Evolutionary conservation across 2,888 invertebrate species (phyloP).

Genomic region (Smittia aterrima): DNA sequence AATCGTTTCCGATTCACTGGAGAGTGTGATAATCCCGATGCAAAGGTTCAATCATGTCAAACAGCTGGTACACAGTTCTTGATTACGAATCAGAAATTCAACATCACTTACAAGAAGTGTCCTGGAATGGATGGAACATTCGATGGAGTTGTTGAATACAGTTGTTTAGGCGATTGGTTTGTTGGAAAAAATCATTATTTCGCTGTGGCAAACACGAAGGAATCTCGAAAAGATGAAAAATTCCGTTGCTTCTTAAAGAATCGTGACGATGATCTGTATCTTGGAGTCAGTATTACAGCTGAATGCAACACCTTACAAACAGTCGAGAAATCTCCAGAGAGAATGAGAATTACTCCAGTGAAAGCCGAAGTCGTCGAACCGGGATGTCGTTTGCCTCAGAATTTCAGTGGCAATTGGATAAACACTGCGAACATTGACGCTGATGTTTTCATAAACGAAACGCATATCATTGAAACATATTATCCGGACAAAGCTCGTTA

Average conservation of each 20-base stretch:
- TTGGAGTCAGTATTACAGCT: constrained; percentile 90
- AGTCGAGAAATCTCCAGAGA: constrained; percentile 89
- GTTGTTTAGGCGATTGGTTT: constrained; percentile 94
- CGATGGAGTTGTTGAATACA: constrained; percentile 88
- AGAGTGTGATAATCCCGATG: constrained; percentile 85
- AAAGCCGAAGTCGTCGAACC: constrained; percentile 87
- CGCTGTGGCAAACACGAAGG: constrained; percentile 95
- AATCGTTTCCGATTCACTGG: constrained; percentile 79
- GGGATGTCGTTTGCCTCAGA: constrained; percentile 88
- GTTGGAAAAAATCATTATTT: constrained; percentile 94
- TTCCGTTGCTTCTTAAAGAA: constrained; percentile 93
- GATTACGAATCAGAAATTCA: constrained; percentile 95
- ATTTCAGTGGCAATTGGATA: constrained; percentile 93
- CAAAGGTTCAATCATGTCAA: constrained; percentile 90
- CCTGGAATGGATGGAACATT: constrained; percentile 86
- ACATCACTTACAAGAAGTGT: constrained; percentile 89
- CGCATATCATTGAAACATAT: constrained; percentile 93
- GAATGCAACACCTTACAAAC: constrained; percentile 91
- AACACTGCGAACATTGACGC: constrained; percentile 97
- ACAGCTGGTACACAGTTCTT: constrained; percentile 93
- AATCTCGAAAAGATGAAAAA: constrained; percentile 91
- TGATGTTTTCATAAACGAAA: constrained; percentile 89
- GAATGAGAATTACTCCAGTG: constrained; percentile 81
- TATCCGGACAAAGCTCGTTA: constrained; percentile 89
- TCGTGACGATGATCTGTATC: constrained; percentile 87